Evolutionary conservation across 2,888 invertebrate genomes (phyloP).

Genomic region (Yponomeuta sedellus): DNA sequence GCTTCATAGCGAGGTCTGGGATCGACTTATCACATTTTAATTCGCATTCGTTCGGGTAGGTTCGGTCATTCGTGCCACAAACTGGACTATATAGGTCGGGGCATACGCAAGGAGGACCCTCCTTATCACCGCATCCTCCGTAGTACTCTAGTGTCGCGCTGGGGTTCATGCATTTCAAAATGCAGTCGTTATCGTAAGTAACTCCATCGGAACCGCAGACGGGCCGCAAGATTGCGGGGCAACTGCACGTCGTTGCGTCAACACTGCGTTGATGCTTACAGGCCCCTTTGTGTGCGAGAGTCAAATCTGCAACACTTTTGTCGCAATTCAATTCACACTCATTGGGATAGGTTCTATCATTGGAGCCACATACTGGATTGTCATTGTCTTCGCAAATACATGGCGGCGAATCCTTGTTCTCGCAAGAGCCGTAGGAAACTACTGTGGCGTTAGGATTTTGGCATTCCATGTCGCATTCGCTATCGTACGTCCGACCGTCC

Average conservation of each 20-base stretch:
- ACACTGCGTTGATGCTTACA: background rate
- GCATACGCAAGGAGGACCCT: no score
- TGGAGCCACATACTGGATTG: conserved; percentile 36
- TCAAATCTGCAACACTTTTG: background rate
- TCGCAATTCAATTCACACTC: conserved; percentile 35
- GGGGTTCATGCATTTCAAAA: conserved; percentile 61
- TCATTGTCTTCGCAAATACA: no score
- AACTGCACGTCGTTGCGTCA: background rate
- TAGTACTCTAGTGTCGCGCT: conserved; percentile 11
- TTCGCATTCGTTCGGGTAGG: conserved; percentile 35
- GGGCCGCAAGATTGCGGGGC: conserved; percentile 32
- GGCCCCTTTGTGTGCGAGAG: no score
- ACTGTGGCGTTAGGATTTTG: conserved; percentile 15
- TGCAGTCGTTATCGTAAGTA: conserved; percentile 82
- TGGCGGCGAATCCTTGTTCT: no score
- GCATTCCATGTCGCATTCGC: conserved; percentile 79
- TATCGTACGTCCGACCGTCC: conserved; percentile 81
- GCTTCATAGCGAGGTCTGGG: no score
- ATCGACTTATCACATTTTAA: conserved; percentile 29
- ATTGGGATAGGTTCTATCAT: conserved; percentile 37
- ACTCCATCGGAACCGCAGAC: conserved; percentile 82
- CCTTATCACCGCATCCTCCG: no score
- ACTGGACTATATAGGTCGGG: conserved; percentile 21
- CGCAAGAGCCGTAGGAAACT: no score
- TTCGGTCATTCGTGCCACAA: conserved; percentile 39